phyloP scores from a whole-genome alignment of 2,113 vertebrate species.

The Heterocephalus glaber region DNA sequence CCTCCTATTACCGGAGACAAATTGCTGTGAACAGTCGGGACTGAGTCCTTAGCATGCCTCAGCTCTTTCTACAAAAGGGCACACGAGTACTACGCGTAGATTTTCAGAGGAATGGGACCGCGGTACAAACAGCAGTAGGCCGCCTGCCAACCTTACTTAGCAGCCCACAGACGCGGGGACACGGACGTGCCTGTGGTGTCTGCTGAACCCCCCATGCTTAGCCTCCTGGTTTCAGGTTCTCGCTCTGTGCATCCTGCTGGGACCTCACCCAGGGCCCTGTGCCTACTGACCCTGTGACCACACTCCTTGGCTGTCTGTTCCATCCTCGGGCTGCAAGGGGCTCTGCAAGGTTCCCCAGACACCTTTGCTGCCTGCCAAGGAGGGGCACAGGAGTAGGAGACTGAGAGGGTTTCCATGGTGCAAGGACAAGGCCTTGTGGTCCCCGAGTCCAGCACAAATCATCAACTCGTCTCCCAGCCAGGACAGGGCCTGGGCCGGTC shows the following conservation, averaged over 20 bases:
- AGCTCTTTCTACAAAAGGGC: not conserved
- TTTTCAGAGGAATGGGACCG: too few species aligned
- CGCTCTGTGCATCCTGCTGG: accelerated
- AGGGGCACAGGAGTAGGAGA: accelerated
- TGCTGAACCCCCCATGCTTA: not conserved
- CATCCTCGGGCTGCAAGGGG: not conserved
- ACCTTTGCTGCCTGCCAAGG: not conserved
- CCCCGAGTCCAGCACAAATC: accelerated
- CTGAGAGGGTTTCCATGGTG: too few species aligned
- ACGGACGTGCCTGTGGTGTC: not conserved
- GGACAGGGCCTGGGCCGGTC: not conserved
- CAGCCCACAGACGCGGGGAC: not conserved
- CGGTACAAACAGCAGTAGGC: too few species aligned
- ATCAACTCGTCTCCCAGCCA: not conserved
- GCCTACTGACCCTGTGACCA: accelerated
- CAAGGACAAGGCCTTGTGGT: not conserved
- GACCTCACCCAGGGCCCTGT: not conserved
- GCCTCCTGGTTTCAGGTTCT: not conserved
- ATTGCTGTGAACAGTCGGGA: not conserved
- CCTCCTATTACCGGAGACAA: not conserved
- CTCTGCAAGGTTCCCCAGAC: not conserved
- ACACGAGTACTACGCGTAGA: accelerated
- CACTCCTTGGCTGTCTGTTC: not conserved
- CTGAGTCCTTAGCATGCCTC: accelerated
- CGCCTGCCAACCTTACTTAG: accelerated